Base-by-base conservation (phyloP, 2,113 vertebrate species). In the Bubo scandiacus region DNA sequence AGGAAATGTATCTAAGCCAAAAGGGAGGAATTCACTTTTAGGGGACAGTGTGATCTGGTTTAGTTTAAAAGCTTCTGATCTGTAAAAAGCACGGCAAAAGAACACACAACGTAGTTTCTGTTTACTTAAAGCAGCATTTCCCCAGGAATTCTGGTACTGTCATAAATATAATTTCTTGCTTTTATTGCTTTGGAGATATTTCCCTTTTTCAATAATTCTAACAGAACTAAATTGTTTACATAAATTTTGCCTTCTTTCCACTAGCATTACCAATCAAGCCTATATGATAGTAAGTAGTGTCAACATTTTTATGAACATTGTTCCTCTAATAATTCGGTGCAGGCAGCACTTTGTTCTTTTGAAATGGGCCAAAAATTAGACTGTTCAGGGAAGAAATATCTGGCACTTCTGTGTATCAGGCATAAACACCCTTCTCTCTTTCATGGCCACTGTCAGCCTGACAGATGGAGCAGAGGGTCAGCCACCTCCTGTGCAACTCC, bases 201-300 rank as follows among this genome's bases (percentile, higher is more conserved):
- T 92, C 18, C 63, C 11, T 34, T 84, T 94, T 86, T 61, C 65
- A 92, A 59, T 71, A 88, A 86, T 78, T 87, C 68, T 54, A 92
- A 78, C 54, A 75, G 61, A 89, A 85, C 54, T 81, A 57, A 95
- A 94, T 91, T 92, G 55, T 84, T 94, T 86, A 67, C 81, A 92
- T 86, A 88, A 86, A 75, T 95, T 81, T 88, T 95, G 61, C 26
- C 73, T 79, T 84, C 59, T 92, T 96, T 78, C 61, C 36, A 72
- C 47, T 86, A 30, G 67, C 2, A 1, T 49, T 81, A 92, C 81
- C 52, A 26, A n/a, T 74, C 55, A 77, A 91, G 58, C 36, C 51
- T 70, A 10, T 36, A 40, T 30, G 65, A 86, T 6, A 67, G 42
- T 55, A 86, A 94, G 47, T 11, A 59, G 32, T 51, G 68, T 62